A percentile compares a stretch with the other conserved stretches of the same genome.
Evolutionary conservation across 2,113 vertebrate genomes (phyloP).

Genomic region (Aramus guarauna): DNA sequence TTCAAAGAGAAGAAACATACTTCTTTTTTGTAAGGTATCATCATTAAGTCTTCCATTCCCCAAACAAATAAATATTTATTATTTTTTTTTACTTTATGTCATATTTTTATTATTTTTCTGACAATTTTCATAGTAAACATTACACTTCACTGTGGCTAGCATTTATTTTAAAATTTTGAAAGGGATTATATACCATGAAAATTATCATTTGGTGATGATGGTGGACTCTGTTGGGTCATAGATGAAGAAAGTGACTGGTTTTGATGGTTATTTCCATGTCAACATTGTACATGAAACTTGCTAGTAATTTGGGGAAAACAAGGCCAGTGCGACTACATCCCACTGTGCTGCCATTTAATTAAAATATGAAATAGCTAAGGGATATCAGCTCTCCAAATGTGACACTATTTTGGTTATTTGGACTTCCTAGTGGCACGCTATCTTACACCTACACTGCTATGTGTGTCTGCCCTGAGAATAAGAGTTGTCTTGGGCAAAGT

Average conservation of each 20-base stretch:
- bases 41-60: not conserved
- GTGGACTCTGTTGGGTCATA: constrained; percentile 29
- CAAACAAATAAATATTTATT: not conserved
- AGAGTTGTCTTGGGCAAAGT: not conserved
- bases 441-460: not conserved
- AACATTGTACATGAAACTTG: constrained; percentile 41
- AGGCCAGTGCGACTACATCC: not conserved
- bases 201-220: constrained; percentile 45
- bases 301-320: constrained; percentile 36
- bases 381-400: constrained; percentile 13
- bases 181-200: constrained; percentile 48
- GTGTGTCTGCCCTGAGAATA: not conserved
- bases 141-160: constrained; percentile 22
- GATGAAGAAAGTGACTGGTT: constrained; percentile 52
- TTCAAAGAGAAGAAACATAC: not conserved
- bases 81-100: not conserved
- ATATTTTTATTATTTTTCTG: not conserved
- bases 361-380: constrained; percentile 21
- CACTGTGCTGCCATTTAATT: constrained; percentile 34
- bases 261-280: constrained; percentile 51
- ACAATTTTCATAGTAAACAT: constrained; percentile 23
- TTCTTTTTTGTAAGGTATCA: not conserved
- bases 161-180: constrained; percentile 40
- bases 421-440: not conserved
- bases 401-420: not conserved